Conservation (phyloP, 2,888 invertebrate genomes). For the Tipula unca region DNA sequence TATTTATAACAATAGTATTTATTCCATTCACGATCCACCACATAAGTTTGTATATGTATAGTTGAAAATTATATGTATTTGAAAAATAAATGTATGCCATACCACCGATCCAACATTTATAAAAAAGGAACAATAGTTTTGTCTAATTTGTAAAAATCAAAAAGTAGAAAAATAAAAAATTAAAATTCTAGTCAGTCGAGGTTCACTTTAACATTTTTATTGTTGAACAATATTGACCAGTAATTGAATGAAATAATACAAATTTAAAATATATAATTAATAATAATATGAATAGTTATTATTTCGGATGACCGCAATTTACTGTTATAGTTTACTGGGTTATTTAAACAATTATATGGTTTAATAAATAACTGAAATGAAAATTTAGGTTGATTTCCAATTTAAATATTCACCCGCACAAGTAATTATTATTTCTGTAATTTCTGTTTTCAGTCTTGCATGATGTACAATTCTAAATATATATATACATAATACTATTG, state of each 20-base stretch:
- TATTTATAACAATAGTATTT: neutral
- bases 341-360: neutral
- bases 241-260: neutral
- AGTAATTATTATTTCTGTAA: too few relatives aligned
- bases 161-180: too few relatives aligned
- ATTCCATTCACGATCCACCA: neutral
- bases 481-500: too few relatives aligned
- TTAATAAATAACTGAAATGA: too few relatives aligned
- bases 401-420: neutral
- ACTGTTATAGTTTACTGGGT: neutral
- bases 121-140: neutral
- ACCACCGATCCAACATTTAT: neutral
- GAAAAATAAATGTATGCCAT: neutral
- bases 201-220: neutral
- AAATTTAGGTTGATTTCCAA: neutral
- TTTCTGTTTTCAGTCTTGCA: too few relatives aligned
- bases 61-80: neutral
- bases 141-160: neutral
- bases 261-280: neutral
- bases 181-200: neutral
- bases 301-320: neutral
- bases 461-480: too few relatives aligned
- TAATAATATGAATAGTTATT: neutral
- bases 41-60: neutral
- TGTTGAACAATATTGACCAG: neutral